Base-by-base conservation (phyloP, 2,888 invertebrate genomes). In the Horisme vitalbata region DNA sequence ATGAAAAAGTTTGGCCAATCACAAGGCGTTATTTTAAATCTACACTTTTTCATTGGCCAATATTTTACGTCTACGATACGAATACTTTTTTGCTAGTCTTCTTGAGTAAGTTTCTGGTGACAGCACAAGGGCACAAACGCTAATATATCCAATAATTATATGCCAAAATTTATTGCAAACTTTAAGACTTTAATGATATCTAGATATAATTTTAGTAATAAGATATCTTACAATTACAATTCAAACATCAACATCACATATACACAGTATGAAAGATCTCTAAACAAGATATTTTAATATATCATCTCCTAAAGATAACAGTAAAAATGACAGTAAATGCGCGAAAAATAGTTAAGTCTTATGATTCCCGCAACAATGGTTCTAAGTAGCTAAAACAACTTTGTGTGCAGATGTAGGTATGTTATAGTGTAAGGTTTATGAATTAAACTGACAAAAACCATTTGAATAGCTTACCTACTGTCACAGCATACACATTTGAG, bases 331-430 rank as follows among this genome's bases (percentile, higher is more conserved):
- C 86, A 89, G 88, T 89, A 89, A 87, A 89, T 86, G 80, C 85
- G 83, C 88, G 81, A 88, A 89, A 89, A 88, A 89, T 89, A 89
- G 86, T 83, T 71, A 77, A 85, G 83, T 85, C 80, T 86, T 75
- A 79, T 70, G 66, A 74, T 77, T 75, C 55, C 66, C 66, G 61
- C 78, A 80, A 81, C 73, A 75, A 71, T 77, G 69, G 69, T 70
- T 56, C 71, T 71, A 57, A 68, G 72, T 72, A 75, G 67, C 72
- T 77, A 71, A 46, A 77, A 79, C 71, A 76, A 78, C 59, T 57
- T 67, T 65, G 73, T 63, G 74, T 77, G 79, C 79, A 66, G 71
- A 69, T 69, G 72, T 65, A 34, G 28, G 33, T 41, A 38, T 56
- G 20, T 14, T n/a, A n/a, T n/a, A n/a, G n/a, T n/a, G n/a, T n/a